These are phyloP conservation scores for Diaphora mendica DNA, from an alignment of 2,888 invertebrate genomes.

Conservation along the genomic window DNA sequence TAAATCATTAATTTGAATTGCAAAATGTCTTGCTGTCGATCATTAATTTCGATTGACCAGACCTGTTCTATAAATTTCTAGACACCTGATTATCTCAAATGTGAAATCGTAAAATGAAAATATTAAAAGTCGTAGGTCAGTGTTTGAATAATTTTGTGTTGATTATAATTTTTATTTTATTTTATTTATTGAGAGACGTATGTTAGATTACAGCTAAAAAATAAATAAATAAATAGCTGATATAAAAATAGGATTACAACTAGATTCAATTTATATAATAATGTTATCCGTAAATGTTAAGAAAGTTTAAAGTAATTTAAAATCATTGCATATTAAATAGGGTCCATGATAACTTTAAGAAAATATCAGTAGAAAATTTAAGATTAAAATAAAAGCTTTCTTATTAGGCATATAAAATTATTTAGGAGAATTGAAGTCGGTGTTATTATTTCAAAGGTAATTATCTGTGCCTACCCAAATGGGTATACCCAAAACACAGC, in stretches of 20 bases:
- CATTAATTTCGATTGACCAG: constrained; percentile 20
- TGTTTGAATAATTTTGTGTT: background rate
- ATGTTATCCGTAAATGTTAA: too few species aligned
- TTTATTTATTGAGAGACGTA: too few species aligned
- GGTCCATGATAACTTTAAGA: too few species aligned
- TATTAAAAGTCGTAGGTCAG: background rate
- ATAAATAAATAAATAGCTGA: too few species aligned
- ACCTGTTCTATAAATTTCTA: constrained; percentile 2
- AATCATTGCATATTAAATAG: too few species aligned
- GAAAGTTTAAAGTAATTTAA: too few species aligned
- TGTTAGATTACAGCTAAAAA: too few species aligned
- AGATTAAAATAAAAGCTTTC: background rate
- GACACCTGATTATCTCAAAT: constrained; percentile 6
- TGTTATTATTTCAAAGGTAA: background rate
- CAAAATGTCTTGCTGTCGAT: constrained; percentile 24
- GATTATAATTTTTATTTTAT: too few species aligned
- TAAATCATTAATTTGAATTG: constrained; percentile 27
- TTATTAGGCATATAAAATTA: background rate
- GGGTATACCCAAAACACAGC: constrained; percentile 35
- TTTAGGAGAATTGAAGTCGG: background rate
- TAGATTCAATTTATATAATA: too few species aligned
- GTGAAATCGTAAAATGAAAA: background rate
- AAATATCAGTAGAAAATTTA: too few species aligned
- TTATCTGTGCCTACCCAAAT: constrained; percentile 20
- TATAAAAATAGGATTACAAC: too few species aligned